A percentile compares a stretch with the other conserved stretches of the same genome.
Evolutionary conservation across 2,113 vertebrate genomes (phyloP).

Genomic region (Callocephalon fimbriatum): DNA sequence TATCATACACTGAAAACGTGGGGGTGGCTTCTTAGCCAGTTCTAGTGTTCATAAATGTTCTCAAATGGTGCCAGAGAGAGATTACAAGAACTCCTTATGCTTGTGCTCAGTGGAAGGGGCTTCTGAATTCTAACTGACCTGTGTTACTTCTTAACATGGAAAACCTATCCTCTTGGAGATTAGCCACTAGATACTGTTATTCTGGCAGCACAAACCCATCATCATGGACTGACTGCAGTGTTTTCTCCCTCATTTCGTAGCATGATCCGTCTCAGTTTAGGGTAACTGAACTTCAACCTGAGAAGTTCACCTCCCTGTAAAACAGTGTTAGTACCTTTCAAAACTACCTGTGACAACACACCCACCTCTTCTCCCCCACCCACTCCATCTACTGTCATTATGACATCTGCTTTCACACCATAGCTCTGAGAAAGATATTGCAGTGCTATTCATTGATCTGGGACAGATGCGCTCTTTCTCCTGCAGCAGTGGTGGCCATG

Average conservation of each 20-base stretch:
- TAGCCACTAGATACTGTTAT: not conserved
- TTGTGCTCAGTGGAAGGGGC: not conserved
- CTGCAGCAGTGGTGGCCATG: not conserved
- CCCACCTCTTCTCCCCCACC: not conserved
- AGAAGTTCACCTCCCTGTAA: not conserved
- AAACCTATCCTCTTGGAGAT: not conserved
- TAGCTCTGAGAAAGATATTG: not conserved
- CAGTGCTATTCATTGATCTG: not conserved
- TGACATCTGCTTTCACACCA: not conserved
- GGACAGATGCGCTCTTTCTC: not conserved
- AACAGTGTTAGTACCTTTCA: not conserved
- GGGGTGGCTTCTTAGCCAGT: slow-evolving; percentile 40
- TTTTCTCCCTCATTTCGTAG: not conserved
- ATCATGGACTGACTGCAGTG: not conserved
- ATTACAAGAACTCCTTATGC: not conserved
- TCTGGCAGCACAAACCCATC: not conserved
- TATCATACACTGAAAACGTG: not conserved
- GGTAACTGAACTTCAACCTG: not conserved
- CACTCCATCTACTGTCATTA: not conserved
- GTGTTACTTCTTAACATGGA: not conserved
- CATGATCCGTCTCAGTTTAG: not conserved
- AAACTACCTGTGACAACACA: not conserved
- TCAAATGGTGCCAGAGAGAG: slow-evolving; percentile 5
- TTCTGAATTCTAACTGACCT: slow-evolving; percentile 10
- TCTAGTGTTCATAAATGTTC: slow-evolving; percentile 52